These are phyloP conservation scores for Rapana venosa DNA, from an alignment of 2,888 invertebrate genomes.

Conservation along the genomic window DNA sequence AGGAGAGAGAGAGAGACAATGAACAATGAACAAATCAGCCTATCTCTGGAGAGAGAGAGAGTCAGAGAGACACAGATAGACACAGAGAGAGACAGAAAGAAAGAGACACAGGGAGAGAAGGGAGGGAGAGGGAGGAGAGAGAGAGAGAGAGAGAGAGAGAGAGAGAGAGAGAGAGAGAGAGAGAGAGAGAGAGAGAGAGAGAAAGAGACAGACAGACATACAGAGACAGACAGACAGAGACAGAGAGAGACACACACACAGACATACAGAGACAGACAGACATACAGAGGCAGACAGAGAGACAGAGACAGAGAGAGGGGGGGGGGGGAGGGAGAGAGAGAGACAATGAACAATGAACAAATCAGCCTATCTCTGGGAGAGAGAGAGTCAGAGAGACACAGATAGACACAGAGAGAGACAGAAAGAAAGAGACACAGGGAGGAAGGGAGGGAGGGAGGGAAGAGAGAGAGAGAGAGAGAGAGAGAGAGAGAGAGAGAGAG, in stretches of 20 bases:
- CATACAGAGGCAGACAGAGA: too few relatives aligned
- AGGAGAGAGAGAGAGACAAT: background rate
- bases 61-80: too few relatives aligned
- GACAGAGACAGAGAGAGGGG: too few relatives aligned
- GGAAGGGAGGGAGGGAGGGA: background rate
- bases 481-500: background rate
- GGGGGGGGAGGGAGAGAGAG: too few relatives aligned
- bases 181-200: slow-evolving; percentile 30
- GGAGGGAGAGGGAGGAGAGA: background rate
- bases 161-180: background rate
- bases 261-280: too few relatives aligned
- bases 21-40: background rate
- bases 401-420: too few relatives aligned
- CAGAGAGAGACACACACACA: too few relatives aligned
- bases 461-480: background rate
- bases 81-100: too few relatives aligned
- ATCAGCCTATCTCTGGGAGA: too few relatives aligned
- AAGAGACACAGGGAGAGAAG: background rate
- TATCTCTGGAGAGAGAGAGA: too few relatives aligned
- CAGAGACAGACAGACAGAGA: background rate
- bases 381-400: too few relatives aligned
- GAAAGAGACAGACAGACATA: slow-evolving; percentile 26
- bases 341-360: too few relatives aligned
- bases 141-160: background rate
- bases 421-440: background rate